Evolutionary conservation across 1,140 invertebrate species (phyloP).

Genomic region (Meloidogyne floridensis): DNA sequence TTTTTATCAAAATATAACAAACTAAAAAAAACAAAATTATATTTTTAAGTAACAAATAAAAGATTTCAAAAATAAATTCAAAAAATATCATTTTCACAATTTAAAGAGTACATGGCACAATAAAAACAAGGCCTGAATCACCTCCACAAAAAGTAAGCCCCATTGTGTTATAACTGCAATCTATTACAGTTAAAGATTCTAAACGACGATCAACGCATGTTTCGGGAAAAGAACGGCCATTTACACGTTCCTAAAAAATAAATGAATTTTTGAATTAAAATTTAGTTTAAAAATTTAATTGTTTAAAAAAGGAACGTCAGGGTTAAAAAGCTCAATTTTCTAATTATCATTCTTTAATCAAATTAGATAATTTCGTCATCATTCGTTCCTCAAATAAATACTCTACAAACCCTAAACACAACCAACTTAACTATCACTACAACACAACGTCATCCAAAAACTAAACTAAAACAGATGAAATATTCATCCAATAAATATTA

Average conservation of each 20-base stretch:
- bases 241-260: conserved; percentile 23
- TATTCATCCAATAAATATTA: no score
- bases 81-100: not conserved
- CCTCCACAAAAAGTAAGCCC: conserved; percentile 25
- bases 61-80: not conserved
- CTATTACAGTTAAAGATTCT: conserved; percentile 17
- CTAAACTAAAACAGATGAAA: no score
- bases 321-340: conserved; percentile 14
- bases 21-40: not conserved
- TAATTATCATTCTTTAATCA: not conserved
- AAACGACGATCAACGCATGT: conserved; percentile 18
- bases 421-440: not conserved
- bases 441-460: no score
- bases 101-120: conserved; percentile 31
- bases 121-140: conserved; percentile 27
- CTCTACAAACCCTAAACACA: not conserved
- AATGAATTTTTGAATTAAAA: not conserved
- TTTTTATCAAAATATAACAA: no score
- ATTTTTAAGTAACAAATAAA: not conserved
- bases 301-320: conserved; percentile 13
- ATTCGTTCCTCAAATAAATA: not conserved
- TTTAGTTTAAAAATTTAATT: no score
- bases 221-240: conserved; percentile 15
- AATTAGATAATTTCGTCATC: not conserved
- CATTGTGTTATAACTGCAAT: conserved; percentile 4